Percentiles rank a stretch among this genome's conserved stretches.
Conservation (phyloP, 2,797 vertebrate genomes). For the Eospalax fontanierii region DNA sequence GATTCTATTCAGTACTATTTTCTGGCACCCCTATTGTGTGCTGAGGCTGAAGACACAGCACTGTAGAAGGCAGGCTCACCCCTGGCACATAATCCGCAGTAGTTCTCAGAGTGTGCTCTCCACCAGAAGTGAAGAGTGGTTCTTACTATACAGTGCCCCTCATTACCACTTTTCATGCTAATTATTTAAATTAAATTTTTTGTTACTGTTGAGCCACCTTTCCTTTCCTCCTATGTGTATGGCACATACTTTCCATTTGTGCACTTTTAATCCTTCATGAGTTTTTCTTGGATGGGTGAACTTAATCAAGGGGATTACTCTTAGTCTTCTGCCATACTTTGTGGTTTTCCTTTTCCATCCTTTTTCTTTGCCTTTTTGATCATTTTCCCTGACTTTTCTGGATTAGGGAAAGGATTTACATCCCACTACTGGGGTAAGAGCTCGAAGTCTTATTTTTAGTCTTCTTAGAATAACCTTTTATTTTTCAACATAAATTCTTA, state of each 20-base stretch:
- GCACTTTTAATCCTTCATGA: neutral
- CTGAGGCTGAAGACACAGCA: neutral
- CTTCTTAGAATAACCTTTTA: neutral
- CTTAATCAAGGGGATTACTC: conserved; percentile 12
- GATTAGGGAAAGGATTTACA: neutral
- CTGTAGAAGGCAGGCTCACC: neutral
- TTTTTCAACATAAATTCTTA: conserved; percentile 6
- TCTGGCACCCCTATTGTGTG: neutral
- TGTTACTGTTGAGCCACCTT: neutral
- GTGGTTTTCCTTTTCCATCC: neutral
- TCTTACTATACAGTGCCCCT: neutral
- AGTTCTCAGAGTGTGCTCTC: conserved; percentile 35
- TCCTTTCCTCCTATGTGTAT: neutral
- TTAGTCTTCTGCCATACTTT: neutral
- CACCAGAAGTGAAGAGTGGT: neutral
- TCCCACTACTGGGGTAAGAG: neutral
- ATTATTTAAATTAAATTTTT: conserved; percentile 16
- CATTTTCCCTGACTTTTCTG: neutral
- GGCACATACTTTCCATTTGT: neutral
- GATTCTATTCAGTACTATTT: neutral
- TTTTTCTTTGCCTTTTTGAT: conserved; percentile 8
- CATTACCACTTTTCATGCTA: conserved; percentile 15
- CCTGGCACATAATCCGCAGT: neutral
- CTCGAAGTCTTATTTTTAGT: neutral
- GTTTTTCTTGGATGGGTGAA: conserved; percentile 24